Evolutionary conservation across 2,888 invertebrate genomes (phyloP), one percentile per base, ranked within the genome.

Genomic region (Harpalus rubripes): DNA sequence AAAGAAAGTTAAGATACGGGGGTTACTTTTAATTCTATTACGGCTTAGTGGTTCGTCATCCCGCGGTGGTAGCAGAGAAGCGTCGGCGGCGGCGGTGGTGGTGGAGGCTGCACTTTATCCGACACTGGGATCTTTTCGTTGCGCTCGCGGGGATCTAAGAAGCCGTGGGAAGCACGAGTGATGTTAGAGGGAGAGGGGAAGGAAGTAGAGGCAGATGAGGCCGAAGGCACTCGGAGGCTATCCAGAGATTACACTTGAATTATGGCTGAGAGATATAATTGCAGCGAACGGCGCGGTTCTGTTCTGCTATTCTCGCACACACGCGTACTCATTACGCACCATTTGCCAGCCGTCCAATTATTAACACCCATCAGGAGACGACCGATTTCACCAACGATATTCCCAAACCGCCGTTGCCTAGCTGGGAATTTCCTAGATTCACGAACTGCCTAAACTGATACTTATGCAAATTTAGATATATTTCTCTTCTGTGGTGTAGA

Each of bases 181-280:
- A 15, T 74, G 61, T 39, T 41, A 6, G 59, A 63, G 81, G 56
- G 68, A 52, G 68, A 10, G 16, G 15, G 76, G 41, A 18, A 18
- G 39, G 63, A 84, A 74, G 86, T 86, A 85, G 88, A 87, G 88
- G 88, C 90, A 90, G 90, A 90, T 90, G 90, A 90, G 87, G 86
- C 86, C 86, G 82, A 86, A 85, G 85, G 90, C 90, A 90, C 90
- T 90, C 89, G 88, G 89, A 91, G 90, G 90, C 90, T 90, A 90
- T 79, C 90, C 90, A 90, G 91, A 93, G 93, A 92, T 93, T 93
- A 93, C 93, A 92, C 92, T 92, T 93, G 93, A 94, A 94, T 92
- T 92, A 92, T 92, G 91, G 91, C 91, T 90, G 91, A 91, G 91
- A 92, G 92, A 92, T 92, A 92, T 92, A 92, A 92, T 92, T 92